Evolutionary conservation across 2,888 invertebrate genomes (phyloP), one percentile per base, ranked within the genome.

Genomic region (Caenorhabditis parvicauda): DNA sequence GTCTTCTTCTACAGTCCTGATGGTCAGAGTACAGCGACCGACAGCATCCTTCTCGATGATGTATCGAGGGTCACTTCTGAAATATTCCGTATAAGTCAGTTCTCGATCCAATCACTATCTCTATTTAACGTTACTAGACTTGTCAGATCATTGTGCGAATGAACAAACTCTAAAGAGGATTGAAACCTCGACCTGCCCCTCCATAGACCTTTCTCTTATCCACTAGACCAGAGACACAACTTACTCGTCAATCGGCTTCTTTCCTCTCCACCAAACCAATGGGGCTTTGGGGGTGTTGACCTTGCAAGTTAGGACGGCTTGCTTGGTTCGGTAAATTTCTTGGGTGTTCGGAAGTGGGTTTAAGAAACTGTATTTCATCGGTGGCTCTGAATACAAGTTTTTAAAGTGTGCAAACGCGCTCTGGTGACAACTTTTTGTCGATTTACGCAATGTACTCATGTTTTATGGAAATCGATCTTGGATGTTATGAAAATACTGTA

Each of bases 221-320:
- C 35, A 32, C 9, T 9, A 32, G 35, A 32, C 35, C n/a, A n/a
- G n/a, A n/a, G n/a, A n/a, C n/a, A 17, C 14, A 28, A 62, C 64
- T 67, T 73, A 85, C 86, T 75, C 67, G 41, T 86, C 85, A 39
- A 93, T 81, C 81, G 89, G 90, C 22, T 86, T 86, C 29, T 89
- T 89, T 75, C 87, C 91, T 82, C 88, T 90, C 84, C 87, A 90
- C 94, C 98, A 99, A 48, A 89, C 87, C n/a, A 98, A 89, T 72
- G 89, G 88, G 7, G 96, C 96, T 83, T 95, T 88, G 75, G 90
- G 90, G 82, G 89, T 93, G 80, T 90, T 94, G 42, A 96, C 89
- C 58, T 90, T 88, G 84, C 96, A 98, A 82, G 96, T 94, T 74
- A 99, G 85, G 56, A 88, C 87, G 1, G 89, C 94, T 52, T 79